phyloP scores from a whole-genome alignment of 1,140 invertebrate genomes.

The Drosophila arizonae region DNA sequence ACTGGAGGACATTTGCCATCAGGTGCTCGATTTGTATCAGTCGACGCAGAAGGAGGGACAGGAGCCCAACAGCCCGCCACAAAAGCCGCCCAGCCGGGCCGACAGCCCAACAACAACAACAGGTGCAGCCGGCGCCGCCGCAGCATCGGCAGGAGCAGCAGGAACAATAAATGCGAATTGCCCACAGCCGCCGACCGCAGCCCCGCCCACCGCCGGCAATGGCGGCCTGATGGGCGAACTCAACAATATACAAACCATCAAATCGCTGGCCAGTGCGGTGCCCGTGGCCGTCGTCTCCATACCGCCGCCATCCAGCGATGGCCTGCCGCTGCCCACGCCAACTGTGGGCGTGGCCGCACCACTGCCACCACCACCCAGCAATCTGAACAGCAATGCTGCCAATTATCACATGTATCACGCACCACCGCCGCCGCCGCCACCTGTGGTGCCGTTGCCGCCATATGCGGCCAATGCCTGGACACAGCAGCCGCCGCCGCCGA shows the following conservation, averaged over 20 bases:
- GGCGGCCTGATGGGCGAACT: slow-evolving; percentile 47
- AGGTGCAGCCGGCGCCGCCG: not conserved
- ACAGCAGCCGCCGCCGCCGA: slow-evolving; percentile 53
- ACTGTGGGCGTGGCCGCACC: slow-evolving; percentile 15
- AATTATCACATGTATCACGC: slow-evolving; percentile 66
- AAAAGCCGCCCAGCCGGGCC: slow-evolving; percentile 83
- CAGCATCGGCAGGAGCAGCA: slow-evolving; percentile 19
- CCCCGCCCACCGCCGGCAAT: slow-evolving; percentile 33
- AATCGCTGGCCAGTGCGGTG: slow-evolving; percentile 52
- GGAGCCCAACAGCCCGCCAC: slow-evolving; percentile 86
- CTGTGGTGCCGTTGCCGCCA: slow-evolving; percentile 55
- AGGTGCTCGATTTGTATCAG: slow-evolving; percentile 93
- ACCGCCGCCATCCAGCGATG: slow-evolving; percentile 36
- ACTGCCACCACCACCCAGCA: slow-evolving; percentile 31
- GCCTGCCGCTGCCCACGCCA: slow-evolving; percentile 58
- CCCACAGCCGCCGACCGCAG: slow-evolving; percentile 24
- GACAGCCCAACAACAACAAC: slow-evolving; percentile 62
- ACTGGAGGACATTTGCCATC: slow-evolving; percentile 98
- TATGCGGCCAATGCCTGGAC: slow-evolving; percentile 52
- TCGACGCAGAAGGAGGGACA: slow-evolving; percentile 84
- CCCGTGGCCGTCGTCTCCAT: slow-evolving; percentile 46
- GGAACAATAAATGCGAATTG: slow-evolving; percentile 22
- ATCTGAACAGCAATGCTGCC: slow-evolving; percentile 27
- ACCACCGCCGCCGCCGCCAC: slow-evolving; percentile 71
- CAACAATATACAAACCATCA: slow-evolving; percentile 65